Conservation (phyloP, 2,797 vertebrate genomes). For the Siniperca undulata region DNA sequence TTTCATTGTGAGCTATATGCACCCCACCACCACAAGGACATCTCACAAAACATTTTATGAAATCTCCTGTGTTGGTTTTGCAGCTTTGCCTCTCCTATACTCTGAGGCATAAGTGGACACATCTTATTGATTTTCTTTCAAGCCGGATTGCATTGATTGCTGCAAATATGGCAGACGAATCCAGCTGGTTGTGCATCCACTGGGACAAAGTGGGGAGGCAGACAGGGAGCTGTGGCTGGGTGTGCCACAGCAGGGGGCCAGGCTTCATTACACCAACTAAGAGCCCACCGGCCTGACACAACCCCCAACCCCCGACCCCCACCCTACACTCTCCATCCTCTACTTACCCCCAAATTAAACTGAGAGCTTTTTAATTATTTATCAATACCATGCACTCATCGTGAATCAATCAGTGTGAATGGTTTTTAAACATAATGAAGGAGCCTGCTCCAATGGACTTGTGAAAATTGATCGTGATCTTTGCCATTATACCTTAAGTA, state of each 20-base stretch:
- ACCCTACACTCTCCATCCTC: constrained; percentile 83
- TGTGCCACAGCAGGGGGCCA: constrained; percentile 85
- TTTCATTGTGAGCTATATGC: constrained; percentile 49
- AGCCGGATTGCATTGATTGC: constrained; percentile 94
- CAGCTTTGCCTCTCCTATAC: constrained; percentile 87
- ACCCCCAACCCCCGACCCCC: constrained; percentile 78
- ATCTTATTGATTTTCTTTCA: constrained; percentile 99
- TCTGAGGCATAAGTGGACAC: constrained; percentile 95
- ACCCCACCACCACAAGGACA: constrained; percentile 24
- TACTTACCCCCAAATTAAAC: constrained; percentile 89
- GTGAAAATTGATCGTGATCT: constrained; percentile 86
- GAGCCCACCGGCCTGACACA: constrained; percentile 87
- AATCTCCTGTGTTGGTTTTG: constrained; percentile 88
- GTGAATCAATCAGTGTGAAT: constrained; percentile 89
- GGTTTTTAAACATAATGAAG: constrained; percentile 89
- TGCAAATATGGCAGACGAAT: constrained; percentile 94
- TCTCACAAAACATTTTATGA: constrained; percentile 82
- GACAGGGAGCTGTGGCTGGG: constrained; percentile 84
- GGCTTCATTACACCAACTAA: constrained; percentile 88
- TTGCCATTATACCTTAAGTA: constrained; percentile 83
- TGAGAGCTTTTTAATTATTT: constrained; percentile 95
- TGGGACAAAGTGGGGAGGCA: constrained; percentile 82
- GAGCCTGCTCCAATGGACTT: constrained; percentile 80
- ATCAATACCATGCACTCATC: constrained; percentile 90
- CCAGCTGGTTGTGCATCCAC: constrained; percentile 89